Base-by-base conservation (phyloP, 2,797 vertebrate genomes). In the Melanotaenia pygmaea region DNA sequence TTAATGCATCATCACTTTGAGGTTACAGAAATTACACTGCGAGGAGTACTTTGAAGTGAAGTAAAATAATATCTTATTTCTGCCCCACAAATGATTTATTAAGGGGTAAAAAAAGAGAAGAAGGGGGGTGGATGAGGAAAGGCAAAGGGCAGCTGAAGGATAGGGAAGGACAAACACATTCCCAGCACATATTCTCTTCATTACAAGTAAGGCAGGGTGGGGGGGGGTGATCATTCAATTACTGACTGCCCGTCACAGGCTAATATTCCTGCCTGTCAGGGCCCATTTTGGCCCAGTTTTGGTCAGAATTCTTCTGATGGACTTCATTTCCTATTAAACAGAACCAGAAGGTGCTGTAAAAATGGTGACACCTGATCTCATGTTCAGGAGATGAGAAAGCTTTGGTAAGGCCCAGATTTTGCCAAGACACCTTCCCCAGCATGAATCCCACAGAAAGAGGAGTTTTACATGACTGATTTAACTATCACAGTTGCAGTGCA, bases 241-340 rank as follows among this genome's bases (percentile, higher is more conserved):
- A 95, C 94, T 89, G 93, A 92, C 93, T 94, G 94, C 93, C 93
- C 93, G 88, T 93, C 93, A 92, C 88, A 90, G 86, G 88, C 90
- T 96, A 94, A 95, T 96, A 95, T 95, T 96, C 94, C 95, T 95
- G 93, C 94, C 94, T 96, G 95, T 95, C 95, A 95, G 83, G 91
- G 91, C 83, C 92, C 91, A 94, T 96, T 96, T 94, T 90, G 92
- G 89, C 93, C 94, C 93, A 90, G 91, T 93, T 93, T 93, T 91
- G 91, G 90, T 94, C 88, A 79, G 89, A 96, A 85, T 90, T 93
- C 82, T 95, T 96, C 89, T 93, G 94, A 94, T 93, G 94, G 94
- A 95, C 92, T 93, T 92, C 63, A 91, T 94, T 95, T 92, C 82
- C 93, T 93, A 90, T 93, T 91, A 92, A 95, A 74, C 91, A 92